A percentile compares a stretch with the other conserved stretches of the same genome.
These are phyloP conservation scores for Amorpha juglandis DNA, from an alignment of 2,888 invertebrate species.

Conservation along the genomic window DNA sequence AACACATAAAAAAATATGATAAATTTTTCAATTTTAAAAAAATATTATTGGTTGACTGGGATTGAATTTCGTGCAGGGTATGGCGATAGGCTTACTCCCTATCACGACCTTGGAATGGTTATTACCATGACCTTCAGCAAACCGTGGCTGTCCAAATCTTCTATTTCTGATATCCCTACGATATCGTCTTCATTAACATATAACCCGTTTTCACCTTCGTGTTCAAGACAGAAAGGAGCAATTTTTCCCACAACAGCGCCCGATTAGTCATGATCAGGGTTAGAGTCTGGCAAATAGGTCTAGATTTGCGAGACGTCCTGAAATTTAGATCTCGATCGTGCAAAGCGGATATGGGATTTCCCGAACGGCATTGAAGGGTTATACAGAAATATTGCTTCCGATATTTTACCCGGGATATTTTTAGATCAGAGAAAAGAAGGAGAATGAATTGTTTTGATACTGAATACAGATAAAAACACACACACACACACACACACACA, in stretches of 20 bases:
- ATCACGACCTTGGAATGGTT: too few relatives aligned
- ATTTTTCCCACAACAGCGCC: slow-evolving; percentile 4
- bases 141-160: too few relatives aligned
- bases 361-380: slow-evolving; percentile 17
- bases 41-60: too few relatives aligned
- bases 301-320: slow-evolving; percentile 18
- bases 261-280: slow-evolving; percentile 20
- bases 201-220: neutral
- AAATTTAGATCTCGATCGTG: slow-evolving; percentile 21
- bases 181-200: neutral
- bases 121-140: too few relatives aligned
- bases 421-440: neutral
- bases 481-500: too few relatives aligned
- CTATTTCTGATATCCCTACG: too few relatives aligned
- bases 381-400: slow-evolving; percentile 14
- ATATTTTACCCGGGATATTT: slow-evolving; percentile 5
- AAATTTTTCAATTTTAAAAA: too few relatives aligned
- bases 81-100: too few relatives aligned
- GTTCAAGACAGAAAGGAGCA: slow-evolving; percentile 3
- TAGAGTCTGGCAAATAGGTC: slow-evolving; percentile 4
- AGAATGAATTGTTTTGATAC: neutral
- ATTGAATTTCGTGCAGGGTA: too few relatives aligned
- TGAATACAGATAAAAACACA: too few relatives aligned
- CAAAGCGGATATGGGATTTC: slow-evolving; percentile 22
- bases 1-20: too few relatives aligned